Evolutionary conservation across 2,113 vertebrate species (phyloP).

Genomic region (Scatophagus argus): DNA sequence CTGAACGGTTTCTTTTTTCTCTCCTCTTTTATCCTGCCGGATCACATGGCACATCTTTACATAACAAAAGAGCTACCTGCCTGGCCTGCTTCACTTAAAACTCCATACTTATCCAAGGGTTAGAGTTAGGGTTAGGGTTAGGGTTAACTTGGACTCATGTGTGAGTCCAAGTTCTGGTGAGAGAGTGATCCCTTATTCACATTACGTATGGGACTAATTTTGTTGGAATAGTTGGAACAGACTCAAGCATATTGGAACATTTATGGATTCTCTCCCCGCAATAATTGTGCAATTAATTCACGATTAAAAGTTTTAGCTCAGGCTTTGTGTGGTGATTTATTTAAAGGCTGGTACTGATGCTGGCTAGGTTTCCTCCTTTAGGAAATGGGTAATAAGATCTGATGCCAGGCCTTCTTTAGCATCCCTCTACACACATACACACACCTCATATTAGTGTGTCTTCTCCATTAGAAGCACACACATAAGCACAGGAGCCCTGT

Average conservation of each 20-base stretch:
- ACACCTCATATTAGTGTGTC: conserved; percentile 47
- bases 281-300: conserved; percentile 76
- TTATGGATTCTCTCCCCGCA: conserved; percentile 51
- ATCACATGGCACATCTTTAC: conserved; percentile 85
- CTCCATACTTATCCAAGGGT: conserved; percentile 50
- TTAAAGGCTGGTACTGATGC: conserved; percentile 72
- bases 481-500: conserved; percentile 68
- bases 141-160: too few species aligned
- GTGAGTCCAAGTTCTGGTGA: conserved; percentile 48
- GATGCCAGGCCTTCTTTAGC: conserved; percentile 71
- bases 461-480: conserved; percentile 68
- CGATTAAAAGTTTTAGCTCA: conserved; percentile 81
- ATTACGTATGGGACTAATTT: background rate
- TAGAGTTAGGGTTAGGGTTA: too few species aligned
- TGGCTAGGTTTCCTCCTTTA: conserved; percentile 80
- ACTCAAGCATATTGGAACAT: conserved; percentile 64
- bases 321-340: conserved; percentile 83
- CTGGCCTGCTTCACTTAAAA: conserved; percentile 65
- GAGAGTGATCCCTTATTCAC: conserved; percentile 12
- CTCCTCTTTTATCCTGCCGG: conserved; percentile 79
- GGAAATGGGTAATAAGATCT: conserved; percentile 80
- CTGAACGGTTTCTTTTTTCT: conserved; percentile 85
- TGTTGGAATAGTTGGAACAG: too few species aligned
- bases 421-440: conserved; percentile 47
- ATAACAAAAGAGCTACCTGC: conserved; percentile 85